Base-by-base conservation (phyloP, 1,140 invertebrate species). In the Pseudoatta argentina region DNA sequence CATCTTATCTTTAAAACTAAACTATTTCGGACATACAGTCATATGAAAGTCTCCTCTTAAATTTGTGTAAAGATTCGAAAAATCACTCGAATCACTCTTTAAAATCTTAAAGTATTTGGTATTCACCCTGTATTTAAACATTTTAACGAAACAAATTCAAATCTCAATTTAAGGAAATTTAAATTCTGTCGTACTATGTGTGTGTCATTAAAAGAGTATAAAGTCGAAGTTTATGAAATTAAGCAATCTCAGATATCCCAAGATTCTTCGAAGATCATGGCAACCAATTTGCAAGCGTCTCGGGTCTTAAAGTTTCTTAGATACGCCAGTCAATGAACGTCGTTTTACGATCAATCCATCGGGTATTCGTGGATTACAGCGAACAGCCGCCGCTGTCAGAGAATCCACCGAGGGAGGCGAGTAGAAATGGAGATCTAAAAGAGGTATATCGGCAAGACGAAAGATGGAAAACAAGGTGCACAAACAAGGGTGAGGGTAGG, bases 271-370 rank as follows among this genome's bases (percentile, higher is more conserved):
- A 24, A 30, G 48, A 24, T 34, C 44, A 18, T 27, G 12, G 39
- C 14, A 34, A 63, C 24, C 27, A 83, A 83, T 83, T 83, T 83
- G 79, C 79, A 83, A 75, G n/a, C 55, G 34, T 44, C 48, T 14
- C 12, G 48, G 51, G 24, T 18, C 59, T 5, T 63, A n/a, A 48
- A 57, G 57, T 63, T 75, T 63, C 79, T 75, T n/a, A 63, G 79
- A 57, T 75, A 39, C 59, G 18, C 67, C 72, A 90, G 88, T 86
- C 81, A 87, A 90, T 87, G 72, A 86, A 89, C 86, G 66, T 86
- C 67, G 86, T 39, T 85, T 90, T 90, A 90, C 82, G 86, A 90
- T 87, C 89, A 90, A 89, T 90, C 89, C 87, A 90, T 90, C 55
- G 86, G 76, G 89, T 87, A 90, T 90, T 79, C 77, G 81, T 85